Evolutionary conservation across 2,797 vertebrate genomes (phyloP), one percentile per base, ranked within the genome.

Genomic region (Vipera latastei): DNA sequence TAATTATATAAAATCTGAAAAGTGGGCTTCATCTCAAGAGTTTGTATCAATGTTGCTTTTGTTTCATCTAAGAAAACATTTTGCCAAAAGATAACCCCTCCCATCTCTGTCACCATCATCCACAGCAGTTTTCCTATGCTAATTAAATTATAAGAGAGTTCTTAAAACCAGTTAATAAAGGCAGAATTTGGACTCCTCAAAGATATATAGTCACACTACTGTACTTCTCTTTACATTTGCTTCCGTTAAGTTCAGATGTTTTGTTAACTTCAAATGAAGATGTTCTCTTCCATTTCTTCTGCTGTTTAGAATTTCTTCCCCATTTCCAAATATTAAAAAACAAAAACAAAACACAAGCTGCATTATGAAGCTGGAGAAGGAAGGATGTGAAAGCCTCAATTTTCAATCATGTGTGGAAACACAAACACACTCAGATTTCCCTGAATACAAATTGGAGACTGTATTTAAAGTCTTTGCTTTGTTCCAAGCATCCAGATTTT

Each of bases 1-100:
- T 93, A 59, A 91, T 93, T 95, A 92, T 92, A 94, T 55, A 92
- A 94, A 96, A 90, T 89, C 94, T 95, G 94, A 94, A 96, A 96
- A 94, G 6, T 3, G 83, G 95, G 93, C 91, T 94, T 0, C 0
- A 25, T 90, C 92, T 93, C 91, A 93, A 91, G n/a, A 28, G 86
- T 91, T 93, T 78, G 92, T 94, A 78, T 26, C 95, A 94, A 92
- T 59, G 95, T 93, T 87, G 65, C 69, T 96, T 93, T 87, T 88
- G n/a, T 90, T 65, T 93, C 59, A 44, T 90, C 92, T 73, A 90
- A 94, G 93, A 94, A 96, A 93, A 94, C 18, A 53, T 55, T 69
- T 93, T 13, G 28, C 20, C 86, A 90, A 63, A 91, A 88, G 89
- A 87, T 92, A 95, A 13, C 32, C 93, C 2, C 69, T 94, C 38